Base-by-base conservation (phyloP, 92 coral and sea anemone genomes). In the Porites rus region DNA sequence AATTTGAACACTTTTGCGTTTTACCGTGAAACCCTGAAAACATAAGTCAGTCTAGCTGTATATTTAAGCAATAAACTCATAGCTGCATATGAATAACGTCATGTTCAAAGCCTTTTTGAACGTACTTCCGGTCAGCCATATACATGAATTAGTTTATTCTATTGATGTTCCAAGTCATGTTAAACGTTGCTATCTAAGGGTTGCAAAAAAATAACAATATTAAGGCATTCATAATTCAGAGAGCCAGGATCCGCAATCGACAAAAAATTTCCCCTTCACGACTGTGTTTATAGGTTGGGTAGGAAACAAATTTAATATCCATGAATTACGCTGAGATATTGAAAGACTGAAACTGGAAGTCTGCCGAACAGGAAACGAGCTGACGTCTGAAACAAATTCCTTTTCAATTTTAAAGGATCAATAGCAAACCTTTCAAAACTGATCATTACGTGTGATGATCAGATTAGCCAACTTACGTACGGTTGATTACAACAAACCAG, bases 161-260 rank as follows among this genome's bases (percentile, higher is more conserved):
- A 28, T 1, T 61, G 65, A 61, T 14, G 0, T 62, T 62, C 20
- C 21, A 62, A 2, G 66, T 17, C 28, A 4, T 11, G 16, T 11
- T 19, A 69, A 69, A 24, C 17, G 66, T 53, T 28, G 51, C 74
- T 22, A 31, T 2, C 19, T 5, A 43, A 10, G 16, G 16, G 61
- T 56, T 2, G n/a, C 17, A 6, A 3, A 8, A 31, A 11, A 46
- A 54, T 14, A n/a, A n/a, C n/a, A 8, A 65, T 65, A 28, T 59
- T 72, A 7, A 20, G 31, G 10, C 51, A 79, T 79, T 18, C 21
- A 79, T 79, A 51, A 79, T 79, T 79, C 73, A 79, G 62, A 22
- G 19, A 8, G 7, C 64, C 74, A 69, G 18, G 21, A 12, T 10
- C 72, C 20, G 50, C 65, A 6, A 22, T 7, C 59, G 61, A 65